Base-by-base conservation (phyloP, 2,113 vertebrate genomes). In the Hirundichthys speculiger region DNA sequence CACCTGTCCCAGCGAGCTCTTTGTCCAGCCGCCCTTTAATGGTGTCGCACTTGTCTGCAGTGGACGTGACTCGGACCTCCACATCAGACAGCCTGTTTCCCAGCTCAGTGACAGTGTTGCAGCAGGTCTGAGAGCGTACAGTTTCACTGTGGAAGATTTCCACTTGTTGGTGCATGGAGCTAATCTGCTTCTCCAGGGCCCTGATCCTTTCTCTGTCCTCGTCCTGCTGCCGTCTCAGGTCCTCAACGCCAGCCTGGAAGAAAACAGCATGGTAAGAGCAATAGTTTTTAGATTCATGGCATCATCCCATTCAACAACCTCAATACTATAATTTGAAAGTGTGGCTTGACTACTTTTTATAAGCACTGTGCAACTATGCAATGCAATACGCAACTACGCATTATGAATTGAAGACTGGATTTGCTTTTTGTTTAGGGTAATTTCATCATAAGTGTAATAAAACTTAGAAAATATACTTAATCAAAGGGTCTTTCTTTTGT, bases 161-260 rank as follows among this genome's bases (percentile, higher is more conserved):
- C 50, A 93, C 34, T 42, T 93, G 90, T 72, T 94, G 92, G 69
- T 96, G 94, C 86, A 94, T 69, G 0, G 94, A 94, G 60, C 84
- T 77, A 40, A 97, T 40, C 3, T 93, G 79, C 76, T 97, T 96
- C 87, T 96, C 95, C 78, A 98, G 84, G 0, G 88, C 91, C 8
- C 86, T 73, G 48, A 96, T 92, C 12, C 93, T 92, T 11, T 98
- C 95, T 7, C 90, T 76, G 83, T 98, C 93, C 64, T 95, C 86
- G 3, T 92, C 92, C 58, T 94, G 94, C 84, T 95, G 94, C 30
- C 78, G 87, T 47, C 86, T 91, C 76, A 98, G 71, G 57, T 90
- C 91, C 41, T 96, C 94, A 20, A 94, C 90, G 16, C 94, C 94
- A 0, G 77, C 59, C 72, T 91, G 38, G 38, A 10, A 30, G 51